Percentiles rank a stretch among this genome's conserved stretches.
Conservation (phyloP, 2,113 vertebrate genomes). For the Enhydra lutris region DNA sequence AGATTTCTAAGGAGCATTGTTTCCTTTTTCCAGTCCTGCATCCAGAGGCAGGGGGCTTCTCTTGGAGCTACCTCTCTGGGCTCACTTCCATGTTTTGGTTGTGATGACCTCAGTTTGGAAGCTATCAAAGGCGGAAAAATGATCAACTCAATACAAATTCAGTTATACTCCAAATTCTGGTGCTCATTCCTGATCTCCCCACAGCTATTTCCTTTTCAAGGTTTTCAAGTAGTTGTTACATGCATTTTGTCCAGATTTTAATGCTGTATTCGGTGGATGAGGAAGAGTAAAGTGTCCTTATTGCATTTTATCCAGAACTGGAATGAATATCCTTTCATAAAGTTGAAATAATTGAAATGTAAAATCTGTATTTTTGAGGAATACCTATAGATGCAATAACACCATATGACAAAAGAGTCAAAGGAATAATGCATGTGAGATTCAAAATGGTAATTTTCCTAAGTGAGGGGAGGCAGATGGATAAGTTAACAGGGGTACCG, state of each 20-base stretch:
- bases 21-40: not conserved
- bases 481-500: not conserved
- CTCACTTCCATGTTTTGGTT: not conserved
- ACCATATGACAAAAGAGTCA: not conserved
- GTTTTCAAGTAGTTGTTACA: not conserved
- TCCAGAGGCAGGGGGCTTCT: not conserved
- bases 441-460: not conserved
- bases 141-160: not conserved
- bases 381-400: not conserved
- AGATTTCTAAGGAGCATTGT: not conserved
- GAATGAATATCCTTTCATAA: not conserved
- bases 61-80: not conserved
- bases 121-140: not conserved
- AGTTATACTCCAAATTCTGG: not conserved
- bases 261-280: not conserved
- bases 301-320: not conserved
- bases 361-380: slow-evolving; percentile 15
- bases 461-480: not conserved
- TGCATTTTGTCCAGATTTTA: not conserved
- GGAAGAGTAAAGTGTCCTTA: not conserved
- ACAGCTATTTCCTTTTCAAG: not conserved
- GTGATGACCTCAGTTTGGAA: not conserved
- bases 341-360: slow-evolving; percentile 1
- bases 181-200: not conserved
- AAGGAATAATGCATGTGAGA: not conserved